Percentiles rank a stretch among this genome's conserved stretches.
Evolutionary conservation across 1,140 invertebrate species (phyloP).

Genomic region (Bombyx mandarina): DNA sequence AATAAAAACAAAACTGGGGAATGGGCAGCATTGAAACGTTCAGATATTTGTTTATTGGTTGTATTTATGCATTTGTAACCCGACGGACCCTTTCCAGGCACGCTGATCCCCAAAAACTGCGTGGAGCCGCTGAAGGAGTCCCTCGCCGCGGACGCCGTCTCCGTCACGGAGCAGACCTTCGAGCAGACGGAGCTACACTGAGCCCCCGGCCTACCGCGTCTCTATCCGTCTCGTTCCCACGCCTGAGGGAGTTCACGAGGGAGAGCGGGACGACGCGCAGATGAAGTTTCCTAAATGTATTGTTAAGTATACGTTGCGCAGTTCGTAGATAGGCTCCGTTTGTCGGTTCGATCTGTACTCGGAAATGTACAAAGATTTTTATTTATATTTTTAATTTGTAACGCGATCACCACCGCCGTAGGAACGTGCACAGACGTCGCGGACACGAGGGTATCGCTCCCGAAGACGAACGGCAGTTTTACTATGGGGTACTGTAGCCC

Average conservation of each 20-base stretch:
- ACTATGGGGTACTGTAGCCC: no score
- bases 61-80: background rate
- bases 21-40: no score
- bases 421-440: no score
- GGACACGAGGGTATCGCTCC: no score
- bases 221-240: no score
- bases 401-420: no score
- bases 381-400: no score
- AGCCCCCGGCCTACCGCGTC: background rate
- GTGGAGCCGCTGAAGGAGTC: slow-evolving; percentile 84
- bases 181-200: slow-evolving; percentile 37
- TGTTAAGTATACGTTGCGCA: background rate
- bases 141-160: slow-evolving; percentile 85
- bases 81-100: slow-evolving; percentile 71
- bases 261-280: no score
- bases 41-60: background rate
- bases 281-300: background rate
- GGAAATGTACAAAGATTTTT: no score
- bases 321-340: background rate
- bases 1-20: no score
- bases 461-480: no score
- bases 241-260: no score
- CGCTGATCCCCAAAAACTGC: slow-evolving; percentile 91
- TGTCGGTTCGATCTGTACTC: background rate
- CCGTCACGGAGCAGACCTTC: slow-evolving; percentile 82